phyloP scores from a whole-genome alignment of 2,113 vertebrate species.

The Halcyon senegalensis region DNA sequence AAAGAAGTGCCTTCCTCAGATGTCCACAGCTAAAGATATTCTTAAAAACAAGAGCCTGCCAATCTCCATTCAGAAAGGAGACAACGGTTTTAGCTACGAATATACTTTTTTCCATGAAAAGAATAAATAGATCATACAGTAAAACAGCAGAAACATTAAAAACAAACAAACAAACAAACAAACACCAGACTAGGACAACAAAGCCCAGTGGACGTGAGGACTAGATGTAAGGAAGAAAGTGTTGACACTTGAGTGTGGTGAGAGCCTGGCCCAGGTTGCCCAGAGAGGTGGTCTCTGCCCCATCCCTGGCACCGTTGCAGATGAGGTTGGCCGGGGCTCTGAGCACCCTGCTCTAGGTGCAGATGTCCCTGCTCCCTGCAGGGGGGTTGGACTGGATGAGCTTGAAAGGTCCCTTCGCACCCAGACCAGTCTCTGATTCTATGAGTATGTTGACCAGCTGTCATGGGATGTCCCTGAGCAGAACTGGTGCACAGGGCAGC shows the following conservation, averaged over 20 bases:
- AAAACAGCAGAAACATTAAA: not conserved
- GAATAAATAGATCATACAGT: rapidly evolving
- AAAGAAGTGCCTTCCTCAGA: not conserved
- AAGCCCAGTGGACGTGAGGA: not conserved
- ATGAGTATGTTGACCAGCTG: not conserved
- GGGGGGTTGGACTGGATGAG: too few species aligned
- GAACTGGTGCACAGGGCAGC: rapidly evolving
- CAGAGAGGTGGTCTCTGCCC: not conserved
- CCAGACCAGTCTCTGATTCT: not conserved
- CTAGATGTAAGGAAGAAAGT: not conserved
- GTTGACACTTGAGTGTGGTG: not conserved
- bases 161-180: not conserved
- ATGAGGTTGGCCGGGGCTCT: not conserved
- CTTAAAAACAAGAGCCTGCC: not conserved
- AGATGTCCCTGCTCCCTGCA: not conserved
- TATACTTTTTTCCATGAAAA: not conserved
- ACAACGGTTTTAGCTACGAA: too few species aligned
- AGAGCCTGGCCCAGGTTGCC: not conserved
- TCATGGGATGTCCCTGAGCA: too few species aligned
- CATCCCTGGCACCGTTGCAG: not conserved
- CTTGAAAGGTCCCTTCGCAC: not conserved
- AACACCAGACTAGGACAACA: too few species aligned
- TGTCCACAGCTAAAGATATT: not conserved
- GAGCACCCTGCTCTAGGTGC: not conserved
- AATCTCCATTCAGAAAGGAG: not conserved